Percentiles rank a stretch among this genome's conserved stretches.
Conservation (phyloP, 2,797 vertebrate species). For the Squalus acanthias region DNA sequence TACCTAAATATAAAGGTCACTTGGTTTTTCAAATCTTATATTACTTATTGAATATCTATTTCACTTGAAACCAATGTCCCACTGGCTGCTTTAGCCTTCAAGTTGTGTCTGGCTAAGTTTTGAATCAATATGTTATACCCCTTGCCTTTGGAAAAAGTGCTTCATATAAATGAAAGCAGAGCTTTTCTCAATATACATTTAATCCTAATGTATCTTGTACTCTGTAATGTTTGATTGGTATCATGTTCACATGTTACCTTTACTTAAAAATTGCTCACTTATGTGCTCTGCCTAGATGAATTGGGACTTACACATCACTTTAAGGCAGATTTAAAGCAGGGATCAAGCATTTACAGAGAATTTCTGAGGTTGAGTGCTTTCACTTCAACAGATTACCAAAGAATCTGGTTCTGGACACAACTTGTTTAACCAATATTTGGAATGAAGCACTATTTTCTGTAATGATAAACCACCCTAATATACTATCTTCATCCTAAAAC, state of each 20-base stretch:
- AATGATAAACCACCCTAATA: background rate
- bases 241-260: slow-evolving; percentile 1
- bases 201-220: background rate
- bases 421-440: background rate
- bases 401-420: background rate
- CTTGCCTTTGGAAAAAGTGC: background rate
- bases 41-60: slow-evolving; percentile 7
- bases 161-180: background rate
- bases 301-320: background rate
- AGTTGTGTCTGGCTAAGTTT: background rate
- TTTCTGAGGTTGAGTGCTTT: background rate
- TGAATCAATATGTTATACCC: background rate
- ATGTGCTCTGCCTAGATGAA: background rate
- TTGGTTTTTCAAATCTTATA: background rate
- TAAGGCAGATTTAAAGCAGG: background rate
- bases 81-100: background rate
- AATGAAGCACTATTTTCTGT: background rate
- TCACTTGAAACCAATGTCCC: background rate
- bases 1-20: background rate
- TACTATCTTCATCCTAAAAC: background rate
- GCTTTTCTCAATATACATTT: background rate
- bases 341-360: background rate
- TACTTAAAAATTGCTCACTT: background rate
- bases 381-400: background rate
- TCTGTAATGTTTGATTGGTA: background rate